Evolutionary conservation across 2,888 invertebrate species (phyloP).

Genomic region (Caenorhabditis sp.): DNA sequence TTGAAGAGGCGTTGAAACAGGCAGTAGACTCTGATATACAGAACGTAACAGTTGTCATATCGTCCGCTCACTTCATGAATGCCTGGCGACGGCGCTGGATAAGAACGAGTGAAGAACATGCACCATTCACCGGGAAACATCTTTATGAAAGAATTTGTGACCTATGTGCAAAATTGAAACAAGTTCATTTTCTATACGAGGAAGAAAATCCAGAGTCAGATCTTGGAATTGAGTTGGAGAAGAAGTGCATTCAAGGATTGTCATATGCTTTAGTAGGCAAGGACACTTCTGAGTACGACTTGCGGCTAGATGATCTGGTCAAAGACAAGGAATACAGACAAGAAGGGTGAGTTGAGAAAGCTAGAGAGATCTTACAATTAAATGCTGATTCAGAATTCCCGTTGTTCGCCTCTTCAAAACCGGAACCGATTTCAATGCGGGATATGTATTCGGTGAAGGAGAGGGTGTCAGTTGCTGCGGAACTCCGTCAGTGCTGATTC

Average conservation of each 20-base stretch:
- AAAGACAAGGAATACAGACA: constrained; percentile 22
- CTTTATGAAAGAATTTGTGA: constrained; percentile 53
- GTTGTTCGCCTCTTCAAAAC: constrained; percentile 63
- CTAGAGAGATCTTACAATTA: neutral
- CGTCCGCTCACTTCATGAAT: constrained; percentile 49
- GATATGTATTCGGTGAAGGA: constrained; percentile 38
- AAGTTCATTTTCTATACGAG: constrained; percentile 43
- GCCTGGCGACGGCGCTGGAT: constrained; percentile 53
- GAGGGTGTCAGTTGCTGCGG: constrained; percentile 35
- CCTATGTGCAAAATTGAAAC: constrained; percentile 33
- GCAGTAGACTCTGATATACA: constrained; percentile 36
- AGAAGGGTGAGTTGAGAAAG: constrained; percentile 35
- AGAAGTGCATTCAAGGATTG: constrained; percentile 51
- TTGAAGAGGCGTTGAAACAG: constrained; percentile 70
- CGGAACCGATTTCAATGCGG: constrained; percentile 54
- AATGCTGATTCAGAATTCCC: constrained; percentile 29
- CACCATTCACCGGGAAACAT: neutral
- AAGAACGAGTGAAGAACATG: constrained; percentile 8
- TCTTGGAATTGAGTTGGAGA: constrained; percentile 46
- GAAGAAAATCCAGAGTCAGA: neutral
- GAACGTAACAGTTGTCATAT: constrained; percentile 24
- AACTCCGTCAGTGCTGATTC: constrained; percentile 30
- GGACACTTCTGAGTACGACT: constrained; percentile 50
- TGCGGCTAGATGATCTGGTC: constrained; percentile 40
- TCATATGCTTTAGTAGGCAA: constrained; percentile 41